Base-by-base conservation (phyloP, 2,888 invertebrate species). In the Pyrrhia umbra region DNA sequence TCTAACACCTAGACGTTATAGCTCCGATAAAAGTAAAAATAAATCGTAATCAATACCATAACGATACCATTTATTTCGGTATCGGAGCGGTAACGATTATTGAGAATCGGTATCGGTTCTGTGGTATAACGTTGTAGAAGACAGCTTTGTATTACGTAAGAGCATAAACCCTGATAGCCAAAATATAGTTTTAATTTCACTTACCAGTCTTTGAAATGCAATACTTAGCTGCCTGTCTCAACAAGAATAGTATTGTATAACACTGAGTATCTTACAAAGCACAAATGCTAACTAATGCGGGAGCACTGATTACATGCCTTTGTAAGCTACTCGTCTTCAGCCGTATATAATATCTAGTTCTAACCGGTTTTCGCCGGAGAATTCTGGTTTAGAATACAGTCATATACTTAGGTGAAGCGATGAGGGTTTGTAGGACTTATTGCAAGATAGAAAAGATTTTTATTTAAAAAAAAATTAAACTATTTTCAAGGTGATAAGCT, bases 251-350 rank as follows among this genome's bases (percentile, higher is more conserved):
- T 59, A 37, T 34, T 13, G 6, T 37, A 25, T n/a, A 37, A 16
- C 2, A 30, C 23, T 18, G 13, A 43, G 15, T 23, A 51, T 6
- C 16, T 57, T 50, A 49, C 42, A 75, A 68, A 65, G 56, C 39
- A 52, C 45, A 43, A 2, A 23, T 54, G 23, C 43, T 34, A 56
- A 59, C 49, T 56, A 50, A 72, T 79, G 56, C 63, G 52, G 79
- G 77, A 39, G 16, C 57, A 54, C 8, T 62, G 64, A 70, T 64
- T 69, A 61, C 42, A 62, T 42, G 59, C 61, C 54, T 77, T 77
- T 64, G 61, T 57, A n/a, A 57, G 49, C 21, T 45, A 1, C 47
- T 67, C 51, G 23, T 55, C 43, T 59, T 49, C 16, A 50, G 59
- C 43, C 13, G 4, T 23, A 45, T 47, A 30, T 54, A 66, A 39